Evolutionary conservation across 2,888 invertebrate genomes (phyloP).

Genomic region (Piscicola geometra): DNA sequence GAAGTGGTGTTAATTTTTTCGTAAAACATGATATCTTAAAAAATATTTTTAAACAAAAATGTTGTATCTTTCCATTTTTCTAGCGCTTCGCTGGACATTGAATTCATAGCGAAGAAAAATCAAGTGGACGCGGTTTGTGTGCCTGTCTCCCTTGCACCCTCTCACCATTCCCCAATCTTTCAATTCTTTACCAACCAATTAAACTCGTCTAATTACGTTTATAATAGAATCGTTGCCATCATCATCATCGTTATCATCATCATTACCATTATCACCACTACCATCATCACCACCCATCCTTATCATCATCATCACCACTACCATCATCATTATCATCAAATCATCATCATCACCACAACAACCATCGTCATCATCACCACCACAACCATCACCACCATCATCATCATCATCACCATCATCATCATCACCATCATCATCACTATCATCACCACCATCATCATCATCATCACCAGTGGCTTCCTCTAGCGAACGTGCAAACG

Average conservation of each 20-base stretch:
- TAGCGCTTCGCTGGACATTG: conserved; percentile 27
- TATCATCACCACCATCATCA: not conserved
- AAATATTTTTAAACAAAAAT: too few relatives aligned
- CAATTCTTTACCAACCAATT: too few relatives aligned
- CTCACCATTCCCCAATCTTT: too few relatives aligned
- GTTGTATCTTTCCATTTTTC: too few relatives aligned
- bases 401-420: conserved; percentile 10
- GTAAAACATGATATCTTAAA: too few relatives aligned
- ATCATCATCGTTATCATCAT: not conserved
- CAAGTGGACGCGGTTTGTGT: conserved; percentile 16
- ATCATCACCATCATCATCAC: conserved; percentile 14
- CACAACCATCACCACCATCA: conserved; percentile 1
- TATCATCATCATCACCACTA: too few relatives aligned
- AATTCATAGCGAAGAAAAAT: conserved; percentile 21
- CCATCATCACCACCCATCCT: too few relatives aligned
- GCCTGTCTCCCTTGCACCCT: too few relatives aligned
- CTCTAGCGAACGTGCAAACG: conserved; percentile 87
- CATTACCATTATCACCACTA: not conserved
- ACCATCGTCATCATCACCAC: conserved; percentile 8
- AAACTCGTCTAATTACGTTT: too few relatives aligned
- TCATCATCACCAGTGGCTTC: conserved; percentile 71
- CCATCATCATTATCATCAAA: too few relatives aligned
- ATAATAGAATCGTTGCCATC: not conserved
- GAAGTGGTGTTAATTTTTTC: too few relatives aligned
- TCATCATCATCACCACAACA: not conserved